Conservation (phyloP, 1,140 invertebrate genomes). For the Drosophila trapezifrons region DNA sequence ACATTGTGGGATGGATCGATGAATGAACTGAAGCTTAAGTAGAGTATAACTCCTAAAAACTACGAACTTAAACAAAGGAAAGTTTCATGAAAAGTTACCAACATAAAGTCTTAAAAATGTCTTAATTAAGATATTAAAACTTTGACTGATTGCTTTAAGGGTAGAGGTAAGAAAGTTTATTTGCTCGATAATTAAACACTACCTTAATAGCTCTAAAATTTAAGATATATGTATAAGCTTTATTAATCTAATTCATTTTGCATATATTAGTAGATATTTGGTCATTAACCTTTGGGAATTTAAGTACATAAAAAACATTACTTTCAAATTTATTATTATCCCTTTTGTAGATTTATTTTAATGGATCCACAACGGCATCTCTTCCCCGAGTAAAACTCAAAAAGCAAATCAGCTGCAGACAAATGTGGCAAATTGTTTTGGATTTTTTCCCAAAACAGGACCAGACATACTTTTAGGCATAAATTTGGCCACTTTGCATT, state of each 20-base stretch:
- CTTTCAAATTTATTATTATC: neutral
- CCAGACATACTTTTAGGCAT: slow-evolving; percentile 66
- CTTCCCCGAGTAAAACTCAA: neutral
- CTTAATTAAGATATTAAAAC: too few relatives aligned
- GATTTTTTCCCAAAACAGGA: slow-evolving; percentile 19
- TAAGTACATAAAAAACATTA: neutral
- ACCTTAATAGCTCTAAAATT: too few relatives aligned
- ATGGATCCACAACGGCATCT: neutral
- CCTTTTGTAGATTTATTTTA: neutral
- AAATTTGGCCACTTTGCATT: slow-evolving; percentile 76
- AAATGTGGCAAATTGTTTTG: slow-evolving; percentile 49
- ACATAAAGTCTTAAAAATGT: too few relatives aligned
- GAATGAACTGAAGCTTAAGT: neutral
- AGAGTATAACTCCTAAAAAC: neutral
- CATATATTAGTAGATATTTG: neutral
- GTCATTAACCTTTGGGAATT: too few relatives aligned
- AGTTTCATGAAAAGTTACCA: neutral
- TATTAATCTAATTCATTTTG: too few relatives aligned
- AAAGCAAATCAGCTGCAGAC: slow-evolving; percentile 42
- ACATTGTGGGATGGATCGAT: slow-evolving; percentile 25
- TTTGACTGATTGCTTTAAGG: too few relatives aligned
- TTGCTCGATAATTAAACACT: too few relatives aligned
- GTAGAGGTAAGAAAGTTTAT: too few relatives aligned
- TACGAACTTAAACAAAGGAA: too few relatives aligned
- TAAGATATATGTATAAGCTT: too few relatives aligned